These are phyloP conservation scores for Sipha flava DNA, from an alignment of 1,140 invertebrate genomes.

Conservation along the genomic window DNA sequence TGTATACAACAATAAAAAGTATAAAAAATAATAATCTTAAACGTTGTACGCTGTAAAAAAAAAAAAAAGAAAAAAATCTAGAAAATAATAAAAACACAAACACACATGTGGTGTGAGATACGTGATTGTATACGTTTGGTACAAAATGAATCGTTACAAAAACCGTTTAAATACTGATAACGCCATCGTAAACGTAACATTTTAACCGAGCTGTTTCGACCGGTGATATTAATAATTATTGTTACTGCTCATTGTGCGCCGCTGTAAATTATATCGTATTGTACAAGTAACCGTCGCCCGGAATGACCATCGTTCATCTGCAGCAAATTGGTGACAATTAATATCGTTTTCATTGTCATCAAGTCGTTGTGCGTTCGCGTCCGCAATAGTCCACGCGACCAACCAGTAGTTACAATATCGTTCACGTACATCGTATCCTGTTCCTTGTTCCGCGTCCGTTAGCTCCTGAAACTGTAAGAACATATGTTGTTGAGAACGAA, in stretches of 20 bases:
- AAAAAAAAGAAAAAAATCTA: background rate
- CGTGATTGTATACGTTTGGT: background rate
- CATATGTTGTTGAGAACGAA: too few relatives aligned
- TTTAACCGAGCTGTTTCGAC: background rate
- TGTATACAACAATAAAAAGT: slow-evolving; percentile 3
- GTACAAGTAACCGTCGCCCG: background rate
- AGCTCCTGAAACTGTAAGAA: too few relatives aligned
- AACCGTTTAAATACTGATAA: slow-evolving; percentile 2
- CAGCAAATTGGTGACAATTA: background rate
- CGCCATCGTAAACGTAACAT: background rate
- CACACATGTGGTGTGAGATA: background rate
- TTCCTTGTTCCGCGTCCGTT: too few relatives aligned
- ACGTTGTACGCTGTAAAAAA: background rate
- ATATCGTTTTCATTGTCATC: too few relatives aligned
- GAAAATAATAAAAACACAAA: background rate
- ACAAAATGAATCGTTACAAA: background rate
- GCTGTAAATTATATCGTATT: background rate
- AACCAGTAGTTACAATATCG: too few relatives aligned
- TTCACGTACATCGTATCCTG: too few relatives aligned
- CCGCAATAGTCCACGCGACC: too few relatives aligned
- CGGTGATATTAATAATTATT: background rate
- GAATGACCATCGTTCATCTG: too few relatives aligned
- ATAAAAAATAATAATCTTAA: background rate
- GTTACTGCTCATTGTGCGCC: background rate
- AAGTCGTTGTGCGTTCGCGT: too few relatives aligned